These are phyloP conservation scores for Sipha maydis DNA, from an alignment of 2,888 invertebrate species.

Conservation along the genomic window DNA sequence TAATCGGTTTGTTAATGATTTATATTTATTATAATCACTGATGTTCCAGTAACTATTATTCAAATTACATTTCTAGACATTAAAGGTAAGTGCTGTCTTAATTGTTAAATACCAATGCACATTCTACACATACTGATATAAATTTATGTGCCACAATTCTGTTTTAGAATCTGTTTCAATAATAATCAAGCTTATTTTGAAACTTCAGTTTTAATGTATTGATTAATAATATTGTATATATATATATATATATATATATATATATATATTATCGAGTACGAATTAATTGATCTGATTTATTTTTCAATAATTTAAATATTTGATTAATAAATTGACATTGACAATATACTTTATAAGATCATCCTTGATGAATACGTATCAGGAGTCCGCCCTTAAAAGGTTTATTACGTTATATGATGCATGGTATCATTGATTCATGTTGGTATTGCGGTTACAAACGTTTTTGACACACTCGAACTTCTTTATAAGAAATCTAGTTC, in stretches of 20 bases:
- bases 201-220: not conserved
- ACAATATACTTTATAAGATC: not conserved
- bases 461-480: not conserved
- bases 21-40: not conserved
- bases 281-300: not conserved
- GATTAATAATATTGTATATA: too few species aligned
- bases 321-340: conserved; percentile 8
- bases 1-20: conserved; percentile 5
- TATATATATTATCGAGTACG: not conserved
- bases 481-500: not conserved
- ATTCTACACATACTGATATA: too few species aligned
- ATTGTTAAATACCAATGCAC: not conserved
- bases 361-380: not conserved
- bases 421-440: not conserved
- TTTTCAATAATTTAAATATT: not conserved
- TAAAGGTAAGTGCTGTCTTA: not conserved
- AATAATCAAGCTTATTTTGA: not conserved
- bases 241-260: too few species aligned
- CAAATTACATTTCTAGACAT: not conserved
- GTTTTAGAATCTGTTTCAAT: too few species aligned
- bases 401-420: conserved; percentile 5
- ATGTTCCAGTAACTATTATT: conserved; percentile 5
- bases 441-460: not conserved
- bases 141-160: too few species aligned
- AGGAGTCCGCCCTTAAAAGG: not conserved